Evolutionary conservation across 2,113 vertebrate species (phyloP).

Genomic region (Sialia sialis): DNA sequence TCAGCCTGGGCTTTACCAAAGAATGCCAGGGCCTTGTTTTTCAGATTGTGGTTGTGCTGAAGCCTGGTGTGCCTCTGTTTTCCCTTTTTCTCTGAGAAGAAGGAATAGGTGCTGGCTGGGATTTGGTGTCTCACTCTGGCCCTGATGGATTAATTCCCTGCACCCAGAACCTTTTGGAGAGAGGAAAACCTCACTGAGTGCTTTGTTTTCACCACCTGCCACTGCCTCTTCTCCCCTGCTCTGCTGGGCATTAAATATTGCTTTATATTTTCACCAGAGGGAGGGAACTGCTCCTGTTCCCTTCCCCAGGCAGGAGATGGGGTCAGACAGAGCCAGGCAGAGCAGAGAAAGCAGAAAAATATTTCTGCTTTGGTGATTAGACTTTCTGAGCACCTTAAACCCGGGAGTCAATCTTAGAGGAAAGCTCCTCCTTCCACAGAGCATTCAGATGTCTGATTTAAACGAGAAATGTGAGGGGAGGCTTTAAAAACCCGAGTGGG

Average conservation of each 20-base stretch:
- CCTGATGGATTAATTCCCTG: too few relatives aligned
- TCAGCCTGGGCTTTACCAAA: slow-evolving; percentile 33
- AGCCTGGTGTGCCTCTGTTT: background rate
- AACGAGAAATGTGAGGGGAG: background rate
- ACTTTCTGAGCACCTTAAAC: background rate
- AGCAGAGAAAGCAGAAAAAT: background rate
- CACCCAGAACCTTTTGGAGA: too few relatives aligned
- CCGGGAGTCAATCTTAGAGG: background rate
- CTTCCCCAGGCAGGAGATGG: background rate
- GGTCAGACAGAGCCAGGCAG: background rate
- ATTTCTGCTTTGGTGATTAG: background rate
- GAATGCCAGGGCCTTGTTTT: slow-evolving; percentile 3
- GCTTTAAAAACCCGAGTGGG: background rate
- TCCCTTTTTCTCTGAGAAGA: background rate
- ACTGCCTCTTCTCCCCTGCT: accelerated
- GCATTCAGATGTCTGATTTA: background rate
- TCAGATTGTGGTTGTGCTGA: background rate
- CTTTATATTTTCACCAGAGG: accelerated
- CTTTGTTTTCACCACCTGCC: background rate
- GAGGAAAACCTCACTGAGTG: accelerated
- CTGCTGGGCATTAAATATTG: accelerated
- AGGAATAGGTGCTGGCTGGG: background rate
- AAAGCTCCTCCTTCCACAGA: background rate
- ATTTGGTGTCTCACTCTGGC: background rate
- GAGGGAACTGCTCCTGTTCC: background rate